These are phyloP conservation scores for Drosophila seguyi DNA, from an alignment of 1,140 invertebrate species.

Conservation along the genomic window DNA sequence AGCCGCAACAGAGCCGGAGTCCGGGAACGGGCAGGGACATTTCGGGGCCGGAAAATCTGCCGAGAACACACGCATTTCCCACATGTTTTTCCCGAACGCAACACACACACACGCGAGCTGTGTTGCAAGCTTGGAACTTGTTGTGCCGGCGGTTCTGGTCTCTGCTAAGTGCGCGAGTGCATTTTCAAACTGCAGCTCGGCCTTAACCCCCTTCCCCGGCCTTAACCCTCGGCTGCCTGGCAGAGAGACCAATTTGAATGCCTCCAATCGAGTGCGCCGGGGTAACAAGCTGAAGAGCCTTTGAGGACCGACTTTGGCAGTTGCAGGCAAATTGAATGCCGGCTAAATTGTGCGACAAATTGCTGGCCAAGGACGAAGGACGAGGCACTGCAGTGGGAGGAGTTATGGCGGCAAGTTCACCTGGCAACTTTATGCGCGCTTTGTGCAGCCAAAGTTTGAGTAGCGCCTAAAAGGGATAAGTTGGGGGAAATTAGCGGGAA, in stretches of 20 bases:
- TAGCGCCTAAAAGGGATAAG: constrained; percentile 10
- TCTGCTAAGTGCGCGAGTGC: constrained; percentile 62
- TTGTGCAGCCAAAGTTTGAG: constrained; percentile 21
- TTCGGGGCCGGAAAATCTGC: constrained; percentile 17
- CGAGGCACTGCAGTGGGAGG: neutral
- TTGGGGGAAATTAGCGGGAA: constrained; percentile 14
- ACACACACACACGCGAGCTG: constrained; percentile 38
- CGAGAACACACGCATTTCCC: constrained; percentile 29
- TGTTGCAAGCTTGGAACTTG: constrained; percentile 61
- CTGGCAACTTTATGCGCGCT: constrained; percentile 47
- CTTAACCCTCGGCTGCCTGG: constrained; percentile 13
- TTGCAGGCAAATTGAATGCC: constrained; percentile 46
- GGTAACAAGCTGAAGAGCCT: constrained; percentile 31
- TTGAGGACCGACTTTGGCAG: constrained; percentile 16
- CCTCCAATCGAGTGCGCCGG: constrained; percentile 17
- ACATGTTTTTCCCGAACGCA: constrained; percentile 28
- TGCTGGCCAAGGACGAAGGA: constrained; percentile 20
- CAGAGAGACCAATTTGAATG: constrained; percentile 17
- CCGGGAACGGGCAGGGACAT: neutral
- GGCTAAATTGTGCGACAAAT: constrained; percentile 61
- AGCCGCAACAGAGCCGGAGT: constrained; percentile 63
- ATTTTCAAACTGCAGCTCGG: constrained; percentile 53
- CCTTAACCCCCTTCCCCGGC: neutral
- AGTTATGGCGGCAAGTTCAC: constrained; percentile 3
- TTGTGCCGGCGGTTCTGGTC: constrained; percentile 61